Evolutionary conservation across 2,888 invertebrate genomes (phyloP).

Genomic region (Neelides folsomi): DNA sequence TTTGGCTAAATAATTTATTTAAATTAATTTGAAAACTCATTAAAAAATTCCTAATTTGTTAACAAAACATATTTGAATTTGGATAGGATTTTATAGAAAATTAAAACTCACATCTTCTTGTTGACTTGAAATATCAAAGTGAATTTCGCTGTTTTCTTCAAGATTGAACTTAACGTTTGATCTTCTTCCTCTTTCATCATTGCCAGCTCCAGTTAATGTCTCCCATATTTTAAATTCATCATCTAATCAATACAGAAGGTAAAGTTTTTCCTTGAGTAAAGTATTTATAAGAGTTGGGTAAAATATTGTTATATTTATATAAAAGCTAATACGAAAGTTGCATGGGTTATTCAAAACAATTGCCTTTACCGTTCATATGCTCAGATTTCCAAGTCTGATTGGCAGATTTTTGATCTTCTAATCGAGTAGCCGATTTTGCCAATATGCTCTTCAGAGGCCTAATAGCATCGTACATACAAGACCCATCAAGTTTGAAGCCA

Average conservation of each 20-base stretch:
- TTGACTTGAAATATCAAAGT: slow-evolving; percentile 18
- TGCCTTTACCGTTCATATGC: slow-evolving; percentile 21
- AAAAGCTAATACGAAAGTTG: too few relatives aligned
- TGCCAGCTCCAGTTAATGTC: not conserved
- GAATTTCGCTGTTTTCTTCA: slow-evolving; percentile 24
- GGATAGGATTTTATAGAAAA: too few relatives aligned
- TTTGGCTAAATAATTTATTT: too few relatives aligned
- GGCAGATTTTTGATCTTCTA: slow-evolving; percentile 14
- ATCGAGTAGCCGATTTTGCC: slow-evolving; percentile 21
- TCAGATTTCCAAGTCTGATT: slow-evolving; percentile 15
- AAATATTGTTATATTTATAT: too few relatives aligned
- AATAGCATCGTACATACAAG: not conserved
- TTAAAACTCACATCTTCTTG: too few relatives aligned
- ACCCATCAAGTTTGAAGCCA: too few relatives aligned
- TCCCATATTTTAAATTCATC: slow-evolving; percentile 15
- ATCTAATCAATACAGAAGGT: slow-evolving; percentile 13
- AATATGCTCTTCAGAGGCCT: slow-evolving; percentile 26
- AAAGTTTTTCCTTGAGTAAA: too few relatives aligned
- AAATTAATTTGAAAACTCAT: too few relatives aligned
- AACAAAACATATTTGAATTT: too few relatives aligned
- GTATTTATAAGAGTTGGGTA: too few relatives aligned
- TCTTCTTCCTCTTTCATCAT: not conserved
- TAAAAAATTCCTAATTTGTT: too few relatives aligned
- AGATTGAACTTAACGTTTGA: slow-evolving; percentile 26
- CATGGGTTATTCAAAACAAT: too few relatives aligned